Percentiles rank a stretch among this genome's conserved stretches.
These are phyloP conservation scores for Orientallactaga sibirica DNA, from an alignment of 2,797 vertebrate genomes.

Conservation along the genomic window DNA sequence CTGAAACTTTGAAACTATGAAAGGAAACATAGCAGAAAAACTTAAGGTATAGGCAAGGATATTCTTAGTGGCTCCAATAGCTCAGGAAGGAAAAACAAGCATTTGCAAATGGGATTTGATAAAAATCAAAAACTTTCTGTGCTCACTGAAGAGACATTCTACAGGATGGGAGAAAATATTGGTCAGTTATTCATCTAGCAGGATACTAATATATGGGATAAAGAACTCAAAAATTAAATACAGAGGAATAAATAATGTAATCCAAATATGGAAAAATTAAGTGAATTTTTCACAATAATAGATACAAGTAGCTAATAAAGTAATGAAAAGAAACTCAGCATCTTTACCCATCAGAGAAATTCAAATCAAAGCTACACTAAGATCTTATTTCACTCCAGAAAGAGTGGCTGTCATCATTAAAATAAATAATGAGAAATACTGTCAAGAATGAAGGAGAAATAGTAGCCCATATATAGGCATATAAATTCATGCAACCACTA, in stretches of 20 bases:
- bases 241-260: background rate
- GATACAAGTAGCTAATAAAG: too few relatives aligned
- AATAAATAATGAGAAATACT: background rate
- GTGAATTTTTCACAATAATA: background rate
- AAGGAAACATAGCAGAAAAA: background rate
- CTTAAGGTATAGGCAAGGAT: background rate
- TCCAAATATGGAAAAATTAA: background rate
- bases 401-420: background rate
- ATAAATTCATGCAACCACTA: background rate
- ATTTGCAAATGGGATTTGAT: background rate
- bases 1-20: background rate
- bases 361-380: too few relatives aligned
- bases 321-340: too few relatives aligned
- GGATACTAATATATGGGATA: background rate
- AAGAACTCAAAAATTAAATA: background rate
- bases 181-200: background rate
- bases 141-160: background rate
- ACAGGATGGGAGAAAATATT: background rate
- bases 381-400: background rate
- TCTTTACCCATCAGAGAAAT: background rate
- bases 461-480: background rate
- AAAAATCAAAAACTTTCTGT: background rate
- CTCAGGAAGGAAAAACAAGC: background rate
- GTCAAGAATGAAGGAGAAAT: background rate
- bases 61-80: background rate